Conservation (phyloP, 1,140 invertebrate species). For the Drosophila repletoides region DNA sequence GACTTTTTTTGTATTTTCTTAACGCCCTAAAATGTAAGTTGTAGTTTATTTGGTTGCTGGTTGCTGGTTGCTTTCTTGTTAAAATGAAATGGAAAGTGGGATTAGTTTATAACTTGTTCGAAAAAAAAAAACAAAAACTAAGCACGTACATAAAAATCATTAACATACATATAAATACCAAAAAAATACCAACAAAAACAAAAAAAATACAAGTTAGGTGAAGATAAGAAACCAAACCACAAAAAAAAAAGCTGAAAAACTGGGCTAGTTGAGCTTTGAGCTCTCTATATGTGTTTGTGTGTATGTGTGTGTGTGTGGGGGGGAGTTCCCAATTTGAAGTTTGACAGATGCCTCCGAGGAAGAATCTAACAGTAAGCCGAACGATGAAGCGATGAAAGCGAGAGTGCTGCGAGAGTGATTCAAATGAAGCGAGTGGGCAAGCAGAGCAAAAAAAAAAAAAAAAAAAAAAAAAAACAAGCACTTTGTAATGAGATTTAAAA, state of each 20-base stretch:
- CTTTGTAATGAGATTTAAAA: conserved; percentile 47
- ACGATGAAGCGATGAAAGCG: conserved; percentile 69
- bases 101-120: conserved; percentile 17
- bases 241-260: conserved; percentile 5
- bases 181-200: conserved; percentile 9
- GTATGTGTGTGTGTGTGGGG: background rate
- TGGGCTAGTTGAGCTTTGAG: conserved; percentile 18
- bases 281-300: background rate
- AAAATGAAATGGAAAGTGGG: conserved; percentile 48
- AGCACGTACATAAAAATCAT: conserved; percentile 40
- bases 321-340: background rate
- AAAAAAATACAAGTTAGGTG: conserved; percentile 12
- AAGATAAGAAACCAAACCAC: background rate
- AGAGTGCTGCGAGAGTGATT: conserved; percentile 43
- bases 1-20: conserved; percentile 11
- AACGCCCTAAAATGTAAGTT: too few species aligned
- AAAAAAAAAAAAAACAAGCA: conserved; percentile 7
- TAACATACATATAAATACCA: conserved; percentile 26
- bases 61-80: conserved; percentile 2
- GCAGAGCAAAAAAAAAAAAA: background rate
- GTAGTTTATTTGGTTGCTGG: background rate
- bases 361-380: conserved; percentile 41
- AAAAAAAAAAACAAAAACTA: conserved; percentile 12
- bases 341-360: conserved; percentile 41
- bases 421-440: conserved; percentile 8